Evolutionary conservation across 1,140 invertebrate genomes (phyloP), one percentile per base, ranked within the genome.

Genomic region (Orussus abietinus): DNA sequence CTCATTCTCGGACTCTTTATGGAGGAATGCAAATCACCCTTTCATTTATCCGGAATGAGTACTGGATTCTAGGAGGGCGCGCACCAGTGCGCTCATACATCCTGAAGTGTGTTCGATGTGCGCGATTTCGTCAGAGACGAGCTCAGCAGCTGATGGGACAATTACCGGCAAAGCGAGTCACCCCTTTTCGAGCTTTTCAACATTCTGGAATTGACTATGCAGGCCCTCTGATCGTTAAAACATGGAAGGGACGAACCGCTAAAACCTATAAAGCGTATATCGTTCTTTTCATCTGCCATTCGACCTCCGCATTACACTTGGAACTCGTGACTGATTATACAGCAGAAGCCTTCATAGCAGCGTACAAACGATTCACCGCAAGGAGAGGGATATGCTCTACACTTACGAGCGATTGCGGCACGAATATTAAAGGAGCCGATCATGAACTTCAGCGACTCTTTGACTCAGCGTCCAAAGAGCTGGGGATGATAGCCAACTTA

Each of bases 161-260:
- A 37, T 47, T 73, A 12, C 69, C 71, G 5, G 17, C 25, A 5
- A 29, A 36, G 11, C 33, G 64, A 18, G 51, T 75, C 2, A 12
- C 40, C 13, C 40, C 47, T 11, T 33, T 55, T 1, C 31, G 38
- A 3, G 51, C 66, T 0, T 75, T 75, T 48, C 12, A 14, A 4
- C 47, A 59, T 11, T 42, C 45, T 5, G 71, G 70, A 2, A 44
- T 71, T 1, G 72, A 75, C 51, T 74, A 50, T 47, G 55, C 59
- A 2, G 69, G 72, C 0, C 67, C 69, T 0, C 54, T 74, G 26
- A n/a, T 25, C n/a, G 54, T 45, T 7, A 44, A 45, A 34, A 46
- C 38, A 10, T 41, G 41, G 29, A 34, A 39, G 6, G 32, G 38
- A 2, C 13, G 41, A 38, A 38, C 37, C 3, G 10, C 38, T 34